Evolutionary conservation across 35 echinoderm and acorn worm genomes (phyloP), one percentile per base, ranked within the genome.

Genomic region (Eucidaris tribuloides): DNA sequence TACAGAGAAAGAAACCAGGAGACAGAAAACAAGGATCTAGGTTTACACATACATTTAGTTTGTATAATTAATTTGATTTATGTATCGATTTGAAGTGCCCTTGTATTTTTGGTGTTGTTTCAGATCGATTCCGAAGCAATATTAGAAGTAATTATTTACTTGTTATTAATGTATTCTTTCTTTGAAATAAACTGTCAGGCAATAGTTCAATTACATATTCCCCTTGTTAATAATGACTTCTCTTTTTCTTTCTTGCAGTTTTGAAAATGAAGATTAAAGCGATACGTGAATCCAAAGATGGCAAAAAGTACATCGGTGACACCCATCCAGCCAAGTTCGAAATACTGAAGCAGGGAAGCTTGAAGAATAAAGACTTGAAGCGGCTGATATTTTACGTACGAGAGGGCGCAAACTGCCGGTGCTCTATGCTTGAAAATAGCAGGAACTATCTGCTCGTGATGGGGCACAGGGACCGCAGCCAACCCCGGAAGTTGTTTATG

Each of bases 381-480:
- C 85, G 85, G 55, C 81, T 94, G 11, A 85, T 40, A 20, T 94
- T 94, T 63, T 85, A 80, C 41, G 87, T 89, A 2, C 92, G 92
- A 38, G 92, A 94, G 83, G 92, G 92, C 36, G 88, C 92, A 15
- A 94, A 90, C 82, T 94, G 92, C 58, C 70, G 87, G 7, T 94
- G 92, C 64, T 86, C 85, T 34, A 94, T 94, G 87, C 87, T 94
- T 3, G 57, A 89, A 62, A 45, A 81, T 18, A 64, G 87, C 36
- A 56, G 49, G 40, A 81, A 94, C 7, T 88, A 90, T 82, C 70
- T 85, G 5, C 65, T 94, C 17, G 78, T 94, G 2, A 94, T 94
- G 92, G 92, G 92, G 1, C 87, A 90, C 42, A 68, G 87, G 31
- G 92, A 94, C 18, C 79, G 92, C 37, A 74, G 25, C 11, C 38